Base-by-base conservation (phyloP, 2,888 invertebrate species). In the Alloplasta piceator region DNA sequence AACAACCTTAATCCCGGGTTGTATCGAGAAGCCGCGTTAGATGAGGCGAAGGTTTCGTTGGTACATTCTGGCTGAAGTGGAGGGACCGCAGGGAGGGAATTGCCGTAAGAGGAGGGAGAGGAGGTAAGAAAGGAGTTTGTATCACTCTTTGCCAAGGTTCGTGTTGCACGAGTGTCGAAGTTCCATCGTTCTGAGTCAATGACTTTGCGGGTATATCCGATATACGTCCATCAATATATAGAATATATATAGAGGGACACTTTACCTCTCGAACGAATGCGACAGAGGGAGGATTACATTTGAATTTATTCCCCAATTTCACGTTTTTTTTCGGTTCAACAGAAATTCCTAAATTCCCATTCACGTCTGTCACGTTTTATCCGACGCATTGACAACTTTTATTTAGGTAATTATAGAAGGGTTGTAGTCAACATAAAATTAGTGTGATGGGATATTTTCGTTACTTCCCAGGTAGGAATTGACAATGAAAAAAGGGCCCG, bases 101-200 rank as follows among this genome's bases (percentile, higher is more conserved):
- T 26, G 26, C 26, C 12, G 58, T 26, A 50, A 63, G 36, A 14
- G 7, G 7, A 52, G 50, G 6, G 4, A 6, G 50, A 26, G 60
- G 10, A 52, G 39, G 50, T 26, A 55, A 60, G 48, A 52, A 60
- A 67, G 60, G 43, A 78, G 73, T 70, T 73, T 68, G 77, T 81
- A 81, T 81, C 80, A 77, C 52, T 70, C 52, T 73, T 70, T 39
- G 73, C 64, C 77, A 58, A 77, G 58, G 68, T 70, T 58, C 63
- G 68, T 63, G 63, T 70, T 67, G 67, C 74, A 48, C 68, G 63
- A 78, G 76, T 64, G 72, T 73, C 76, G 76, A 68, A 72, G 76
- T 72, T 77, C 73, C 80, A 73, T 73, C 70, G 80, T 81, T 81
- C 77, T 73, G 55, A 58, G 73, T 70, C 80, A 77, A 77, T 77